Percentiles rank a stretch among this genome's conserved stretches.
Conservation (phyloP, 1,140 invertebrate species). For the Phenacoccus solenopsis region DNA sequence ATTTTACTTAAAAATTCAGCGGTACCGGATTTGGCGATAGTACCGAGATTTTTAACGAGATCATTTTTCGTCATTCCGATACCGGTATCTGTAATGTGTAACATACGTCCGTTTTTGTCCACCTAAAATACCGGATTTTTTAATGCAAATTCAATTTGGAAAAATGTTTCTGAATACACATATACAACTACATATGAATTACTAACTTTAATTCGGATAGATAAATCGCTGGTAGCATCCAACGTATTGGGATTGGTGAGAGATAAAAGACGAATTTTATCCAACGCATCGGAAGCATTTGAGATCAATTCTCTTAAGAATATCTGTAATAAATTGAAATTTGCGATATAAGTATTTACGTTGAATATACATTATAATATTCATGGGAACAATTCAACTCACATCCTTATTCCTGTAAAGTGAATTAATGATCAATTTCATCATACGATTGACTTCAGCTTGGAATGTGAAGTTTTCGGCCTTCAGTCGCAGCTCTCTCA, state of each 20-base stretch:
- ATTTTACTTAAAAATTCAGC: conserved; percentile 94
- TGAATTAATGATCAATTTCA: conserved; percentile 99
- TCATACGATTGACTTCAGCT: conserved; percentile 96
- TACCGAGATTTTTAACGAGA: conserved; percentile 91
- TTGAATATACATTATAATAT: no score
- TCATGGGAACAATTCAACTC: no score
- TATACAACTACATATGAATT: no score
- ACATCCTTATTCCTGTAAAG: conserved; percentile 96
- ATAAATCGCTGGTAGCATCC: conserved; percentile 64
- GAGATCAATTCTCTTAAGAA: conserved; percentile 95
- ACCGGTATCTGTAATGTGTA: conserved; percentile 94
- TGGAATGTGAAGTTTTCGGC: conserved; percentile 91
- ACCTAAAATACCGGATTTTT: conserved; percentile 38
- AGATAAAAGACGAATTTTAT: conserved; percentile 87
- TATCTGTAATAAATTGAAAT: conserved; percentile 46
- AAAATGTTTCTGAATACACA: no score
- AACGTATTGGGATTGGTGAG: conserved; percentile 74
- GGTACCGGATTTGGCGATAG: conserved; percentile 98
- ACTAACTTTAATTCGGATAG: conserved; percentile 74
- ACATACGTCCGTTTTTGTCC: conserved; percentile 85
- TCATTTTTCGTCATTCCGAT: conserved; percentile 97
- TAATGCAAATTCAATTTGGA: not conserved
- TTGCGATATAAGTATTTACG: not conserved
- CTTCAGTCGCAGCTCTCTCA: conserved; percentile 81
- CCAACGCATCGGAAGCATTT: conserved; percentile 89